phyloP scores from a whole-genome alignment of 2,797 vertebrate genomes.

The Coccyzus lansbergi region DNA sequence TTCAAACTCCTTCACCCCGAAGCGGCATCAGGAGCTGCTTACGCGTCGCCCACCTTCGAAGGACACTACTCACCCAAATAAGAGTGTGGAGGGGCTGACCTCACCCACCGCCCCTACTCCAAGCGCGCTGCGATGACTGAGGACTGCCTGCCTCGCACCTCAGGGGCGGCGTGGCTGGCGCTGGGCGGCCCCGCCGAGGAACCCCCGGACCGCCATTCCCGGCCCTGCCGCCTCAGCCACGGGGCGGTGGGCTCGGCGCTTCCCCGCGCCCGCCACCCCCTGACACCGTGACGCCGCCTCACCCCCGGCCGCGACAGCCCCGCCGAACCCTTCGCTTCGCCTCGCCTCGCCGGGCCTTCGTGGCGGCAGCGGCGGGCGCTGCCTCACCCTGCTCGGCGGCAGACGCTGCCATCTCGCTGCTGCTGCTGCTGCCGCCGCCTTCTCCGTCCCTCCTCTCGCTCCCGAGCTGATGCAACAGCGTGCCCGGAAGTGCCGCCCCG shows the following conservation, averaged over 20 bases:
- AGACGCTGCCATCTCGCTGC: conserved; percentile 79
- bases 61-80: neutral
- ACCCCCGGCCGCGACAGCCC: neutral
- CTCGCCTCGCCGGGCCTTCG: neutral
- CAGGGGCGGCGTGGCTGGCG: neutral
- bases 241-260: too few species aligned
- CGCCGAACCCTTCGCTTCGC: neutral
- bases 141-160: neutral
- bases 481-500: conserved; percentile 78
- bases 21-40: neutral
- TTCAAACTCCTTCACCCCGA: neutral
- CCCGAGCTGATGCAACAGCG: conserved; percentile 89
- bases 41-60: neutral
- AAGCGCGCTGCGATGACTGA: rapidly evolving
- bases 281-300: neutral
- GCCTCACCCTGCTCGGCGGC: conserved; percentile 81
- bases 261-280: neutral
- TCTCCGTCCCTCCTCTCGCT: neutral
- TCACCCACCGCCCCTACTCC: neutral
- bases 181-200: too few species aligned
- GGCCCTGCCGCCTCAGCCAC: neutral
- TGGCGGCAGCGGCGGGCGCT: neutral
- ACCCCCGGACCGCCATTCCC: neutral
- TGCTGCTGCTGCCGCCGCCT: too few species aligned
- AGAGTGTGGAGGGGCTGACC: rapidly evolving